Conservation (phyloP, 1,140 invertebrate species). For the Lasioglossum baleicum region DNA sequence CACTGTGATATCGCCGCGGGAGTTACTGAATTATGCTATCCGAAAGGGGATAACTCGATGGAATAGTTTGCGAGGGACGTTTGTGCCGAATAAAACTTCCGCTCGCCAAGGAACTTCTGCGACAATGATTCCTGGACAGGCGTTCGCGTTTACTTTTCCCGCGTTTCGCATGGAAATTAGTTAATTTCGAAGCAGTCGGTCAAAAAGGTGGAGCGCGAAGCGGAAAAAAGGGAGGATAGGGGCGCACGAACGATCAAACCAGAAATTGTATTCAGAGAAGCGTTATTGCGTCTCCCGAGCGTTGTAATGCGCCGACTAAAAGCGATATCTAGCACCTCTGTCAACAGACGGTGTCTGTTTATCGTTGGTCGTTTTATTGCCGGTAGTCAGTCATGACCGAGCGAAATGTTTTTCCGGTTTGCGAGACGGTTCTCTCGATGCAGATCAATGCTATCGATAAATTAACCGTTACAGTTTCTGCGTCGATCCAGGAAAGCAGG, state of each 20-base stretch:
- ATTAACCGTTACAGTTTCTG: constrained; percentile 34
- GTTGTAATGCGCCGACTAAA: constrained; percentile 3
- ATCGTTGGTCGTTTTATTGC: constrained; percentile 46
- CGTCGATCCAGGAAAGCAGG: no score
- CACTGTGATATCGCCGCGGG: no score
- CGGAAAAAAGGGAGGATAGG: neutral
- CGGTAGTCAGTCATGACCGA: neutral
- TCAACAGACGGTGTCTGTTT: constrained; percentile 41
- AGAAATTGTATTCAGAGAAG: constrained; percentile 5
- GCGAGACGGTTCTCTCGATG: neutral
- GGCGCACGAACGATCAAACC: neutral
- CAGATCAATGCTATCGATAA: constrained; percentile 45
- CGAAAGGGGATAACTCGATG: no score
- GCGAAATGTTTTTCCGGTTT: constrained; percentile 34
- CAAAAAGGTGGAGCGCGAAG: neutral
- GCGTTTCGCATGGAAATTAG: neutral
- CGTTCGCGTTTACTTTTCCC: no score
- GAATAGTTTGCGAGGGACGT: no score
- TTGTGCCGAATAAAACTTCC: no score
- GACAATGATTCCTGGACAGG: no score
- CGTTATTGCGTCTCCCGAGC: constrained; percentile 10
- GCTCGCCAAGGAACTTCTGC: no score
- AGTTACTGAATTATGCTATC: no score
- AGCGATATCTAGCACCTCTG: constrained; percentile 21
- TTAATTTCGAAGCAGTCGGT: constrained; percentile 9